Evolutionary conservation across 2,113 vertebrate species (phyloP).

Genomic region (Podilymbus podiceps): DNA sequence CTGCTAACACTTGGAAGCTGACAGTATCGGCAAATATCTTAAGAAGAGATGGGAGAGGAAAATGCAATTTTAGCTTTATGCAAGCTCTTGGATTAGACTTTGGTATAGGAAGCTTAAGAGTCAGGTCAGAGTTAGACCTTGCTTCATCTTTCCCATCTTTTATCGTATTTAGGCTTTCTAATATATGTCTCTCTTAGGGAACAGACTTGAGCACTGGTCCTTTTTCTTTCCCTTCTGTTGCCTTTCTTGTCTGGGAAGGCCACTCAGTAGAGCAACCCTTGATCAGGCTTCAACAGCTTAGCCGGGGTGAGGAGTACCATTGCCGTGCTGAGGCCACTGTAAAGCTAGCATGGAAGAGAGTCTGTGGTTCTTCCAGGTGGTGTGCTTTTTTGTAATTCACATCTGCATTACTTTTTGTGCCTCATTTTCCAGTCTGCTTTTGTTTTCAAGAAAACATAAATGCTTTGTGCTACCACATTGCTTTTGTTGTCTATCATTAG

Average conservation of each 20-base stretch:
- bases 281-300: background rate
- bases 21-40: background rate
- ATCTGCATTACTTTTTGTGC: slow-evolving; percentile 24
- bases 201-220: background rate
- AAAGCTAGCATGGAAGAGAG: background rate
- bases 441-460: slow-evolving; percentile 1
- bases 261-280: background rate
- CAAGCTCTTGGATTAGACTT: background rate
- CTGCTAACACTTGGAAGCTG: background rate
- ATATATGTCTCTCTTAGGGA: background rate
- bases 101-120: background rate
- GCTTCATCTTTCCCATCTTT: background rate
- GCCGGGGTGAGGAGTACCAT: background rate
- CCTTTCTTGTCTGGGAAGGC: background rate
- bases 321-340: background rate
- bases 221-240: background rate
- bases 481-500: background rate
- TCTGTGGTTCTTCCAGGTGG: background rate
- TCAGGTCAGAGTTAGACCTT: no score
- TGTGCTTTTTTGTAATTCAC: background rate
- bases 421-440: background rate
- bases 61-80: background rate
- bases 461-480: background rate
- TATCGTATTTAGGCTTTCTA: background rate
- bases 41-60: background rate